Evolutionary conservation across 2,888 invertebrate species (phyloP).

Genomic region (Mycogona germanica): DNA sequence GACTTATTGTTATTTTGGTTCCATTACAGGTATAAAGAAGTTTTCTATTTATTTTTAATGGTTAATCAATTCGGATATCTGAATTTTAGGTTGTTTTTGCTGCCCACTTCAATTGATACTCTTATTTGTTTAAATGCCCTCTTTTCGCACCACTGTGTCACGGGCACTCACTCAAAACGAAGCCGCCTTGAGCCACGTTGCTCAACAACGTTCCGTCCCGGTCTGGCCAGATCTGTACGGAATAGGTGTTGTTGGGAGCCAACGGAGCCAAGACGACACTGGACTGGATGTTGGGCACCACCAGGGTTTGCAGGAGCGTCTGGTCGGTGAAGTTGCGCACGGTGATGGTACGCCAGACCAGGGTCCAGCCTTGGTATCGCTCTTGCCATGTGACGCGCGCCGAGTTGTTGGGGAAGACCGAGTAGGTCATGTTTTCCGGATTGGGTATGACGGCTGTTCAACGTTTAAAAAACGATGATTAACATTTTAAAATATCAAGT

Average conservation of each 20-base stretch:
- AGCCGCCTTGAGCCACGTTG: neutral
- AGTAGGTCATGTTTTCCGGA: slow-evolving; percentile 5
- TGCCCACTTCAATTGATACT: too few species aligned
- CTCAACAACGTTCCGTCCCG: neutral
- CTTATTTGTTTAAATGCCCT: too few species aligned
- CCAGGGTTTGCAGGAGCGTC: neutral
- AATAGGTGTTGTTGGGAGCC: slow-evolving; percentile 3
- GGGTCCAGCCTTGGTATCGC: slow-evolving; percentile 1
- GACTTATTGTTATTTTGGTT: too few species aligned
- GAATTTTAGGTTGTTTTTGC: too few species aligned
- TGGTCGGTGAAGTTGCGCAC: neutral
- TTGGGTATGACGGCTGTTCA: neutral
- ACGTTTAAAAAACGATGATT: neutral
- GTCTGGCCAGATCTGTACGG: slow-evolving; percentile 9
- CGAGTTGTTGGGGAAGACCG: slow-evolving; percentile 7
- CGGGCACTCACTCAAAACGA: slow-evolving; percentile 2
- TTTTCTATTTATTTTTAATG: too few species aligned
- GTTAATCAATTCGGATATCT: too few species aligned
- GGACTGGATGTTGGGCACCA: neutral
- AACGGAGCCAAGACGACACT: neutral
- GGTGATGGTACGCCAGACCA: slow-evolving; percentile 9
- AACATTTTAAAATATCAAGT: too few species aligned
- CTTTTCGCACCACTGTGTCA: too few species aligned
- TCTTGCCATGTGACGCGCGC: slow-evolving; percentile 7
- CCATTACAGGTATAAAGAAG: too few species aligned